Conservation (phyloP, 2,797 vertebrate genomes). For the Dicrostonyx torquatus region DNA sequence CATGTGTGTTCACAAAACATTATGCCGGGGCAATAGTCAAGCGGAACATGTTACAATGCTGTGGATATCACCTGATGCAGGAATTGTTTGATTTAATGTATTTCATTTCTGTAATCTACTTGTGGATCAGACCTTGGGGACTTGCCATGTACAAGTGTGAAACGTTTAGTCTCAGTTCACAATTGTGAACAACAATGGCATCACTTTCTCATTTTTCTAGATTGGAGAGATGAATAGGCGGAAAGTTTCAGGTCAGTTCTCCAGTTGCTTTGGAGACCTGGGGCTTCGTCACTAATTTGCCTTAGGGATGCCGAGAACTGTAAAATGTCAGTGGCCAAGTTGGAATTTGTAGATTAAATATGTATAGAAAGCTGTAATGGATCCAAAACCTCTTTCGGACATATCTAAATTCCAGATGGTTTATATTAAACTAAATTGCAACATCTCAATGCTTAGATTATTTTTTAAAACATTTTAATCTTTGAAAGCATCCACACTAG, state of each 20-base stretch:
- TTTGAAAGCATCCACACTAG: neutral
- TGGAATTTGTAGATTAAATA: slow-evolving; percentile 5
- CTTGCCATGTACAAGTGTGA: neutral
- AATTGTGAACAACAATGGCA: neutral
- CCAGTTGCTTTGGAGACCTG: slow-evolving; percentile 7
- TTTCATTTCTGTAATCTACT: neutral
- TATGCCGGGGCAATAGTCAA: neutral
- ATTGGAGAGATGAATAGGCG: neutral
- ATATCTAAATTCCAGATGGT: neutral
- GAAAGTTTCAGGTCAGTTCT: slow-evolving; percentile 46
- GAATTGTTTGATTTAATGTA: neutral
- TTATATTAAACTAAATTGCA: neutral
- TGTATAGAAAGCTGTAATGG: neutral
- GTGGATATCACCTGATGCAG: neutral
- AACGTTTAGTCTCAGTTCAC: neutral
- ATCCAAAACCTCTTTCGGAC: neutral
- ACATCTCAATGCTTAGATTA: neutral
- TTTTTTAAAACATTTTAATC: neutral
- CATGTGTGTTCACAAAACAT: neutral
- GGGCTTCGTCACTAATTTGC: neutral
- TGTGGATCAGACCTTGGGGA: neutral
- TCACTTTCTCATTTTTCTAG: neutral
- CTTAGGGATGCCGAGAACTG: neutral
- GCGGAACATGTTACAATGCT: neutral
- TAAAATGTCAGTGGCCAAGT: neutral